Conservation (phyloP, 1,140 invertebrate genomes). For the Listronotus bonariensis region DNA sequence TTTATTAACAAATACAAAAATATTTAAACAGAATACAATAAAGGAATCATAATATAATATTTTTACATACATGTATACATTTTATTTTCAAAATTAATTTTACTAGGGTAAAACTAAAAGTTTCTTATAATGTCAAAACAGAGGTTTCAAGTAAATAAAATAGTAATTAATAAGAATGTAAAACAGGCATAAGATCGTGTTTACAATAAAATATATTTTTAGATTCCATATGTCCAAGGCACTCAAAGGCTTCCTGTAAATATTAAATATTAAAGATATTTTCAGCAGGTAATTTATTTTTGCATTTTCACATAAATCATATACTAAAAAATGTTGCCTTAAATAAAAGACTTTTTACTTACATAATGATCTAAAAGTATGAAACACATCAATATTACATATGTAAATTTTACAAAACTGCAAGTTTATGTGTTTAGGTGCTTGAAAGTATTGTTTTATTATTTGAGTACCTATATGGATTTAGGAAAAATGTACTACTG, state of each 20-base stretch:
- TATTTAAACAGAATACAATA: conserved; percentile 37
- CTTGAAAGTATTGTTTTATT: too few species aligned
- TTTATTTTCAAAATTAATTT: conserved; percentile 1
- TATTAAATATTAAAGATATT: conserved; percentile 28
- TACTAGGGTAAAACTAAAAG: not conserved
- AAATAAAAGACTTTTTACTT: conserved; percentile 16
- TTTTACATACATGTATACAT: conserved; percentile 1
- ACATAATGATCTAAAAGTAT: conserved; percentile 2
- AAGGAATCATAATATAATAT: conserved; percentile 15
- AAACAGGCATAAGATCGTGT: conserved; percentile 38
- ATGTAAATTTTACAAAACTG: too few species aligned
- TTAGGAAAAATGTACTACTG: too few species aligned
- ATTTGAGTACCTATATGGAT: too few species aligned
- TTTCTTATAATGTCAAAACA: conserved; percentile 4
- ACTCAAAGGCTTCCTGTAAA: conserved; percentile 22
- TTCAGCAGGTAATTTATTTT: conserved; percentile 30
- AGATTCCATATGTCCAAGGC: conserved; percentile 32
- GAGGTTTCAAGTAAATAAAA: conserved; percentile 24
- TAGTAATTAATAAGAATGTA: conserved; percentile 33
- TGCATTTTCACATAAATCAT: conserved; percentile 14
- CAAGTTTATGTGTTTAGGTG: too few species aligned
- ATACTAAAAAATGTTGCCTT: conserved; percentile 4
- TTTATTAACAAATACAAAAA: conserved; percentile 44
- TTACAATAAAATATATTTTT: conserved; percentile 39
- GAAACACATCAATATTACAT: not conserved